phyloP scores from a whole-genome alignment of 1,140 invertebrate species.

The Solenopsis invicta region DNA sequence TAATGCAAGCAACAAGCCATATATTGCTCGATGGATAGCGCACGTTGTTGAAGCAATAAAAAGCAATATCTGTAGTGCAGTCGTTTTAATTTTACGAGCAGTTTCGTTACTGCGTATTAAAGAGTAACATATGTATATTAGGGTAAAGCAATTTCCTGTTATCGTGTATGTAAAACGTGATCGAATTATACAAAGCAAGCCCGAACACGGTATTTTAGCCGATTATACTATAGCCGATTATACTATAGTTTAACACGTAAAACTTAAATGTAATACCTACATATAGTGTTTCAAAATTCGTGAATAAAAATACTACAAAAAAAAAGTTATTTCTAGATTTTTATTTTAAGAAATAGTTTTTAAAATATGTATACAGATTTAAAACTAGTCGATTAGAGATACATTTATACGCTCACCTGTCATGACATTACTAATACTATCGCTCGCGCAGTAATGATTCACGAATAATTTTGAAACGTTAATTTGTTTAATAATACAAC shows the following conservation, averaged over 20 bases:
- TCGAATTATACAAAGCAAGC: not conserved
- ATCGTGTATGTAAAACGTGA: not conserved
- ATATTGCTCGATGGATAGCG: slow-evolving; percentile 22
- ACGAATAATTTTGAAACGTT: too few relatives aligned
- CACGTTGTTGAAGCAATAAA: slow-evolving; percentile 22
- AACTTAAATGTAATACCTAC: not conserved
- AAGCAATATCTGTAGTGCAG: not conserved
- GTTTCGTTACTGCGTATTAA: not conserved
- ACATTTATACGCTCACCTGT: too few relatives aligned
- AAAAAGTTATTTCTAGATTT: too few relatives aligned
- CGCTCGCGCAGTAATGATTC: too few relatives aligned
- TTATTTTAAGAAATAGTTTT: too few relatives aligned
- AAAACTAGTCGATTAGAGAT: too few relatives aligned
- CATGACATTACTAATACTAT: too few relatives aligned
- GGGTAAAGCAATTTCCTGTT: not conserved
- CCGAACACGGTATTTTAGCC: not conserved
- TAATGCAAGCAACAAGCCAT: slow-evolving; percentile 25
- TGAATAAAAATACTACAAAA: too few relatives aligned
- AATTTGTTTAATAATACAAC: too few relatives aligned
- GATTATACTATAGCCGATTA: not conserved
- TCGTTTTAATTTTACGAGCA: slow-evolving; percentile 36
- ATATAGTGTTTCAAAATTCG: too few relatives aligned
- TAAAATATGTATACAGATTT: too few relatives aligned
- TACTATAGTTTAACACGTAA: not conserved
- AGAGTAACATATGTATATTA: not conserved